Evolutionary conservation across 2,113 vertebrate genomes (phyloP).

Genomic region (Pseudois nayaur): DNA sequence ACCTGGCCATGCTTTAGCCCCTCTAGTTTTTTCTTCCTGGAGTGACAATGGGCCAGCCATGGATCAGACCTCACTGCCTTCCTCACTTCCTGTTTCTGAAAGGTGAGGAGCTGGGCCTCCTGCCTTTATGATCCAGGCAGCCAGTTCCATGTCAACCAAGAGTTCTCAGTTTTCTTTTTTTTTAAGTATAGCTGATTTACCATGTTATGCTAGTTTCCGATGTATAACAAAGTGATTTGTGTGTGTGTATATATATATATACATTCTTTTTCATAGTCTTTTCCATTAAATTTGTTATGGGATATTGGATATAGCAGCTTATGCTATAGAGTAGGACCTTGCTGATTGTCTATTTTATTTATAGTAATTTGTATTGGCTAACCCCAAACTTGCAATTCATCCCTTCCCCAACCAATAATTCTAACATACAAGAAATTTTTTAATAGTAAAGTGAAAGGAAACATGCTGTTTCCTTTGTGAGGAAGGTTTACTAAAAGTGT

Average conservation of each 20-base stretch:
- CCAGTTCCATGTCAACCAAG: background rate
- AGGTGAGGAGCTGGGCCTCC: background rate
- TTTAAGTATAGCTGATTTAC: background rate
- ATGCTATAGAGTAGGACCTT: background rate
- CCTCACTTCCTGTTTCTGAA: background rate
- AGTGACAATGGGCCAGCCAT: background rate
- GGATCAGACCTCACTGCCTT: background rate
- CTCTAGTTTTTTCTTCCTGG: background rate
- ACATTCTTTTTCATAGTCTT: background rate
- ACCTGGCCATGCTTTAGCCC: background rate
- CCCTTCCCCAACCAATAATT: background rate
- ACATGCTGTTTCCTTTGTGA: background rate
- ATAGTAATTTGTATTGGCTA: background rate
- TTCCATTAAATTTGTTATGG: background rate
- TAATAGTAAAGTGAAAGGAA: background rate
- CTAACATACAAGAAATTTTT: background rate
- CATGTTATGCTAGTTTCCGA: background rate
- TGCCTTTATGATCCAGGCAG: background rate
- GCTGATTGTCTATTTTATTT: background rate
- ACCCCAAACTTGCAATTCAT: background rate
- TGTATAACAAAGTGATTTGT: background rate
- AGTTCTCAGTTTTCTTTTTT: background rate
- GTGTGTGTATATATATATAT: background rate
- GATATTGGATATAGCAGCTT: background rate
- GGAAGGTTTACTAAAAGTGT: background rate